Evolutionary conservation across 2,113 vertebrate species (phyloP), one percentile per base, ranked within the genome.

Genomic region (Dunckerocampus dactyliophorus): DNA sequence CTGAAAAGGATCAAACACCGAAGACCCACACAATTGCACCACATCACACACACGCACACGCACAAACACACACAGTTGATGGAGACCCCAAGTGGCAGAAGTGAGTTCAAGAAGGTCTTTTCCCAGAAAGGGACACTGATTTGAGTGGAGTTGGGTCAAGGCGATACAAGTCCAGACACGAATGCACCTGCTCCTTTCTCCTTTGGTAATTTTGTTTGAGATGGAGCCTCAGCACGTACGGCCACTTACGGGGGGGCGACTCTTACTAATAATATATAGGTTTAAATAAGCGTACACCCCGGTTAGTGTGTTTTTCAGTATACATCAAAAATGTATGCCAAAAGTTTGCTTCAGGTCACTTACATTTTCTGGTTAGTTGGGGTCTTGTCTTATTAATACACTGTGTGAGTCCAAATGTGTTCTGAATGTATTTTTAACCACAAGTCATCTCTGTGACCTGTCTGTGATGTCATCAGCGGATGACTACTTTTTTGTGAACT

Each of bases 81-180:
- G 31, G 15, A 31, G n/a, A 42, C 34, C 54, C 0, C 9, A 56
- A 21, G 19, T 8, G 37, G 34, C 54, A 42, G 19, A 42, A 43
- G 54, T 42, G 19, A 21, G 19, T 42, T 56, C 13, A 56, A 34
- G 24, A 39, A 34, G 58, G 62, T 73, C 75, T 71, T 80, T 72
- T 75, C 43, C 55, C 21, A 49, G 53, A 75, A 68, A 73, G 54
- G 76, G 74, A 71, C 70, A 77, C 74, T 74, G 82, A 79, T 76
- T 75, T 62, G 52, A 72, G 50, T 42, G 24, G 56, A 62, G 63
- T 16, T 68, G 45, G 75, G 63, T 75, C 67, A 76, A 74, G 43
- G 65, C 60, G 57, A 71, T 46, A 65, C 47, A 71, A 69, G 74
- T 63, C 66, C 62, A 22, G 65, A 34, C 55, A 52, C 6, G 0